phyloP scores from a whole-genome alignment of 2,888 invertebrate species.

The Nipponacmea schrenckii region DNA sequence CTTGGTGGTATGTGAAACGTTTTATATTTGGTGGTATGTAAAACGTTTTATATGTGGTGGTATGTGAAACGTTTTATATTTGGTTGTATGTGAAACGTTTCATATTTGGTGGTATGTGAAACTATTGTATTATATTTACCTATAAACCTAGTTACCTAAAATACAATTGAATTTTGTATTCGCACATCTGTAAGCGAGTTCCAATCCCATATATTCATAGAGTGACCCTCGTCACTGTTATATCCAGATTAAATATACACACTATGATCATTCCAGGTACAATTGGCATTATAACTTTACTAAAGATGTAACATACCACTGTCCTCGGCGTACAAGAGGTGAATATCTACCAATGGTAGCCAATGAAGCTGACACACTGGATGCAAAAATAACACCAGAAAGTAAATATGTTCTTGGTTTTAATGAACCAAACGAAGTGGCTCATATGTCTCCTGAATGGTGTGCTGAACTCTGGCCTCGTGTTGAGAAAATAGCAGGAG shows the following conservation, averaged over 20 bases:
- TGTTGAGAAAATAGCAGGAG: neutral
- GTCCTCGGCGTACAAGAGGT: neutral
- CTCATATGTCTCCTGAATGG: constrained; percentile 10
- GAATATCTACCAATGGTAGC: constrained; percentile 16
- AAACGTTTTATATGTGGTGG: neutral
- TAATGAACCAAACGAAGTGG: constrained; percentile 16
- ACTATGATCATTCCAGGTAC: constrained; percentile 8
- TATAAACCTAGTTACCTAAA: no score
- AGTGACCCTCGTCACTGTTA: no score
- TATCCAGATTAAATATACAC: no score
- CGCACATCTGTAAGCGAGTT: no score
- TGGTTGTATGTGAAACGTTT: neutral
- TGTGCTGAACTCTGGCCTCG: neutral
- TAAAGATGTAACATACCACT: neutral
- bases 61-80: neutral
- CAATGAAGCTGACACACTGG: neutral
- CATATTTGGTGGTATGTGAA: no score
- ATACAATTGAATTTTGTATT: no score
- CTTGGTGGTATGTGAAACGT: neutral
- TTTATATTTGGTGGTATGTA: neutral
- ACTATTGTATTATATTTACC: no score
- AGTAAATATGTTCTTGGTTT: constrained; percentile 8
- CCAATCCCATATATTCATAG: no score
- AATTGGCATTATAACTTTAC: neutral
- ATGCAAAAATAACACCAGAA: neutral